These are phyloP conservation scores for Tamias sibiricus DNA, from an alignment of 2,113 vertebrate genomes.

Conservation along the genomic window DNA sequence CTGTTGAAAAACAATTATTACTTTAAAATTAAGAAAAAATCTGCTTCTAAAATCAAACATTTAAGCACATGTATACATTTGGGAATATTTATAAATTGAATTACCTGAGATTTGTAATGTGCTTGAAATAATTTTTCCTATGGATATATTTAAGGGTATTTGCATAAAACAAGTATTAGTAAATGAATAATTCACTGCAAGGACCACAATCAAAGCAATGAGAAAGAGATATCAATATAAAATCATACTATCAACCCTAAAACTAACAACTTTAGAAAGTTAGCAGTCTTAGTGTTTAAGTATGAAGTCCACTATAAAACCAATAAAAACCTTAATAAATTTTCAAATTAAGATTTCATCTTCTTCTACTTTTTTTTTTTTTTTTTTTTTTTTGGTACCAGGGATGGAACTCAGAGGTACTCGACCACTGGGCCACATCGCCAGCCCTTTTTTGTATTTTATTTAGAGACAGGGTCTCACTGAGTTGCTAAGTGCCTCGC, in stretches of 20 bases:
- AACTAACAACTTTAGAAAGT: constrained; percentile 11
- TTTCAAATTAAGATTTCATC: background rate
- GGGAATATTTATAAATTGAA: background rate
- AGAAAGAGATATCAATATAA: background rate
- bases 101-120: background rate
- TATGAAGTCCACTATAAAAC: background rate
- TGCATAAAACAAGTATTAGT: background rate
- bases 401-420: no score
- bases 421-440: no score
- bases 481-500: no score
- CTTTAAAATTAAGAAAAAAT: constrained; percentile 35
- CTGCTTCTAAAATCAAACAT: constrained; percentile 39
- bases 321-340: background rate
- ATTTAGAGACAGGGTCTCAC: no score
- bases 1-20: constrained; percentile 84
- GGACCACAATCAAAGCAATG: background rate
- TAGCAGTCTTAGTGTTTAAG: background rate
- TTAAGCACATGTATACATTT: background rate
- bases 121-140: background rate
- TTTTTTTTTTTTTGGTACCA: no score
- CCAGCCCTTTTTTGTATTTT: no score
- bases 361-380: background rate
- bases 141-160: constrained; percentile 19
- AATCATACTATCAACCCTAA: background rate
- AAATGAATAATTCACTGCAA: constrained; percentile 32